Conservation (phyloP, 1,140 invertebrate species). For the Bursaphelenchus mucronatus region DNA sequence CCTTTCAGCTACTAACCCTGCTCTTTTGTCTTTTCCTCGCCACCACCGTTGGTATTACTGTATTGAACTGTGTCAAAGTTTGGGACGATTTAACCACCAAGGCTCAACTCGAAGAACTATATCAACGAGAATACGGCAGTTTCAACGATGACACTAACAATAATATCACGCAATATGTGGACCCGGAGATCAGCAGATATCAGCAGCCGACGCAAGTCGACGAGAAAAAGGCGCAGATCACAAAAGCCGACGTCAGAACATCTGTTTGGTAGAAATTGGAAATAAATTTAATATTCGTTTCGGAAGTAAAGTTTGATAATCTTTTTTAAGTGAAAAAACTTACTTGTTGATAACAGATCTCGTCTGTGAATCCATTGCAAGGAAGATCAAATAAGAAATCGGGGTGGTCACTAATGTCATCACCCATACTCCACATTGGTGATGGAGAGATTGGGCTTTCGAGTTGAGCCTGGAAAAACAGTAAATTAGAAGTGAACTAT, state of each 20-base stretch:
- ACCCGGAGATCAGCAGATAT: neutral
- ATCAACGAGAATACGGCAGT: too few species aligned
- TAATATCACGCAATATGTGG: neutral
- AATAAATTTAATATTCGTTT: neutral
- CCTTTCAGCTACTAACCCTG: too few species aligned
- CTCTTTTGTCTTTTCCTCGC: too few species aligned
- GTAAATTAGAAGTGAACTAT: conserved; percentile 6
- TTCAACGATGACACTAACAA: too few species aligned
- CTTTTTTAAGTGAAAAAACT: neutral
- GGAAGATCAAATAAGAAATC: conserved; percentile 49
- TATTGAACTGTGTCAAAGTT: too few species aligned
- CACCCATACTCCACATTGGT: conserved; percentile 15
- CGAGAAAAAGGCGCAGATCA: conserved; percentile 3
- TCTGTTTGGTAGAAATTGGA: neutral
- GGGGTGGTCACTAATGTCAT: conserved; percentile 17
- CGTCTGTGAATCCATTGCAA: conserved; percentile 56
- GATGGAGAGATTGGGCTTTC: conserved; percentile 36
- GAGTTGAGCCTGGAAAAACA: conserved; percentile 31
- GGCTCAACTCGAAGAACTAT: too few species aligned
- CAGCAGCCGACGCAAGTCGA: conserved; percentile 2
- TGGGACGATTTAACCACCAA: too few species aligned
- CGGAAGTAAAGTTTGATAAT: neutral
- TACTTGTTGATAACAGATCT: conserved; percentile 59
- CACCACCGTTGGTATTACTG: too few species aligned
- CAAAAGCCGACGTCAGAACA: neutral